Evolutionary conservation across 2,797 vertebrate genomes (phyloP).

Genomic region (Otolemur crassicaudatus): DNA sequence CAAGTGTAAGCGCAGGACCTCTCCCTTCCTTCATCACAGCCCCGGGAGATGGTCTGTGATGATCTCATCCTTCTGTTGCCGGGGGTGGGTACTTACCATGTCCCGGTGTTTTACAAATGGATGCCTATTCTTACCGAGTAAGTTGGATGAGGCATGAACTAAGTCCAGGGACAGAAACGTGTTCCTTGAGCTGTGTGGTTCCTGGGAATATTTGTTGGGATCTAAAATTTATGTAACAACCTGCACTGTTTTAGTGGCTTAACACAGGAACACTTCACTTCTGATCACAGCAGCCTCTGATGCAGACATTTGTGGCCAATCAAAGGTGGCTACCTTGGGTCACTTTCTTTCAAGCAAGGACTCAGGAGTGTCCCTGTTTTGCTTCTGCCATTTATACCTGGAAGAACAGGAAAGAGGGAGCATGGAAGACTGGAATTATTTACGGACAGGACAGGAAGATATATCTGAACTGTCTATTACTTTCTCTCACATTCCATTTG

Average conservation of each 20-base stretch:
- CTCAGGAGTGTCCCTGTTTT: background rate
- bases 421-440: background rate
- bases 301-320: background rate
- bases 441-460: background rate
- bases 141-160: background rate
- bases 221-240: constrained; percentile 1
- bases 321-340: background rate
- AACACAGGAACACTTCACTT: constrained; percentile 2
- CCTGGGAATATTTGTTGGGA: background rate
- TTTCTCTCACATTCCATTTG: background rate
- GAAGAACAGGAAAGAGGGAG: background rate
- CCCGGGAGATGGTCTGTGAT: background rate
- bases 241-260: background rate
- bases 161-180: background rate
- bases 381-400: background rate
- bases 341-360: background rate
- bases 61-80: background rate
- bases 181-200: background rate
- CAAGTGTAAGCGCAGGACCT: background rate
- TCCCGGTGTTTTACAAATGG: background rate
- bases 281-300: background rate
- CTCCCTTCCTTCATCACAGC: background rate
- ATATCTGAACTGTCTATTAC: background rate
- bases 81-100: background rate
- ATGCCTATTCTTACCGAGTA: background rate